Percentiles rank a stretch among this genome's conserved stretches.
Conservation (phyloP, 2,888 invertebrate genomes). For the Acleris holmiana region DNA sequence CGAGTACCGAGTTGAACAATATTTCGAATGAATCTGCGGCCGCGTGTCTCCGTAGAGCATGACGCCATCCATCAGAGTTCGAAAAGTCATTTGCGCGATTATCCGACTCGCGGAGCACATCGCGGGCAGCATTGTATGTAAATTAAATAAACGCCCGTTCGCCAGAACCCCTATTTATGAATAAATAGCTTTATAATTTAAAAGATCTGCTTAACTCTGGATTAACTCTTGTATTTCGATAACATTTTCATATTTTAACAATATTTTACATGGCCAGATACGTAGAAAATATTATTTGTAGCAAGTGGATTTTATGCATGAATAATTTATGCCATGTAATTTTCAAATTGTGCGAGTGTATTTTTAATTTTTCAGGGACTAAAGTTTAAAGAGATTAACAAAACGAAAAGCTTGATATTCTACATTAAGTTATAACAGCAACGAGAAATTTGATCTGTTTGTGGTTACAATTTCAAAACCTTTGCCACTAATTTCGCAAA, state of each 20-base stretch:
- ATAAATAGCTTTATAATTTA: conserved; percentile 42
- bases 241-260: conserved; percentile 2
- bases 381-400: too few relatives aligned
- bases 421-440: too few relatives aligned
- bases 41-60: conserved; percentile 41
- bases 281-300: conserved; percentile 1
- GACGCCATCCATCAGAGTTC: conserved; percentile 64
- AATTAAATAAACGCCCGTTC: conserved; percentile 74
- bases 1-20: too few relatives aligned
- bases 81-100: conserved; percentile 79
- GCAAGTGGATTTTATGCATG: too few relatives aligned
- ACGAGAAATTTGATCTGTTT: too few relatives aligned
- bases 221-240: conserved; percentile 9
- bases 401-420: too few relatives aligned
- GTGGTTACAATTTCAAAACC: conserved; percentile 5
- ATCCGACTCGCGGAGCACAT: conserved; percentile 75
- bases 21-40: background rate
- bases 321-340: too few relatives aligned
- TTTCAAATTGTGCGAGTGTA: too few relatives aligned
- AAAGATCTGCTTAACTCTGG: conserved; percentile 18
- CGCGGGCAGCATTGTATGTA: conserved; percentile 68
- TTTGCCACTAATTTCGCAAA: conserved; percentile 6
- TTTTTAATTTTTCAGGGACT: too few relatives aligned
- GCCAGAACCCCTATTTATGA: conserved; percentile 57
- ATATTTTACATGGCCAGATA: too few relatives aligned